These are phyloP conservation scores for Atherix ibis DNA, from an alignment of 2,888 invertebrate genomes.

Conservation along the genomic window DNA sequence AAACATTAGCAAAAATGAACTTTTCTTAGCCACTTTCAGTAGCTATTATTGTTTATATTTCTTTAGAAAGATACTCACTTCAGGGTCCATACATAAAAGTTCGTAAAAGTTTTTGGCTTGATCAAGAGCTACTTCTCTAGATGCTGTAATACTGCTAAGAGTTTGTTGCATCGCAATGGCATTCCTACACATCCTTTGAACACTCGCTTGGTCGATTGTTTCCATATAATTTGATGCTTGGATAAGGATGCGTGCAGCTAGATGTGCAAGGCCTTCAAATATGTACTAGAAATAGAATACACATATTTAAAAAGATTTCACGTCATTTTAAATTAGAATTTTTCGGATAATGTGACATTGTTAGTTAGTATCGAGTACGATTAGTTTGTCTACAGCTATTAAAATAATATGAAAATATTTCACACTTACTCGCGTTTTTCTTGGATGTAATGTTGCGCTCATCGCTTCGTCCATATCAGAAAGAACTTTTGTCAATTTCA, in stretches of 20 bases:
- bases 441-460: conserved; percentile 54
- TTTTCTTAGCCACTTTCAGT: no score
- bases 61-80: conserved; percentile 37
- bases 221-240: conserved; percentile 65
- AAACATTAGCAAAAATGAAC: no score
- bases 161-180: conserved; percentile 74
- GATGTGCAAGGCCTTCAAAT: conserved; percentile 71
- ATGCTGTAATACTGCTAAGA: conserved; percentile 67
- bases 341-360: no score
- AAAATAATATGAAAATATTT: neutral
- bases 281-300: conserved; percentile 49
- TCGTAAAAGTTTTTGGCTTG: conserved; percentile 81
- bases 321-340: no score
- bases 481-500: conserved; percentile 62
- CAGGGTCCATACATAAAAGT: conserved; percentile 64
- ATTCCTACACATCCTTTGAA: conserved; percentile 73
- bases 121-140: conserved; percentile 69
- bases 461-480: conserved; percentile 63
- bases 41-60: no score
- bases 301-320: conserved; percentile 1
- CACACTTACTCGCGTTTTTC: conserved; percentile 53
- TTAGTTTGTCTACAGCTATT: neutral
- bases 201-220: conserved; percentile 63
- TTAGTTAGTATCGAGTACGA: no score
- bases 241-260: conserved; percentile 64